Evolutionary conservation across 2,113 vertebrate species (phyloP).

Genomic region (Hymenochirus boettgeri): DNA sequence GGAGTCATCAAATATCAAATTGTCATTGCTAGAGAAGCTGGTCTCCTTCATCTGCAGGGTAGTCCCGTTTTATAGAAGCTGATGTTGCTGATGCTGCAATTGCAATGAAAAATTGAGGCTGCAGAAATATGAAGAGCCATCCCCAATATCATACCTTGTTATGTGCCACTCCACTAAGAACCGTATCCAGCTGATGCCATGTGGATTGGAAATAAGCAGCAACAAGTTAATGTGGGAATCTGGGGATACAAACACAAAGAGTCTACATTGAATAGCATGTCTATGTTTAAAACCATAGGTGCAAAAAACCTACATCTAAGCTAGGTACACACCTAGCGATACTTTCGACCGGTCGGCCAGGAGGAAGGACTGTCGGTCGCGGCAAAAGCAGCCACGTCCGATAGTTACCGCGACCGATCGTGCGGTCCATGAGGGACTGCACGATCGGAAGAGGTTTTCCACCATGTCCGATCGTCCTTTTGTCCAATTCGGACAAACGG

Average conservation of each 20-base stretch:
- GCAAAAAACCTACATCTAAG: too few relatives aligned
- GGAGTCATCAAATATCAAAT: conserved; percentile 95
- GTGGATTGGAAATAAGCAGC: conserved; percentile 64
- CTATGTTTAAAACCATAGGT: too few relatives aligned
- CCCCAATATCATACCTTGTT: conserved; percentile 69
- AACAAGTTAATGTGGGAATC: conserved; percentile 1
- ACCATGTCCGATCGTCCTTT: too few relatives aligned
- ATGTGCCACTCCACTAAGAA: conserved; percentile 59
- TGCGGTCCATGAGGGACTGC: too few relatives aligned
- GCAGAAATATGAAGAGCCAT: conserved; percentile 85
- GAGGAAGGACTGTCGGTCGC: too few relatives aligned
- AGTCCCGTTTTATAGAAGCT: conserved; percentile 83
- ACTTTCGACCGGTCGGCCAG: too few relatives aligned
- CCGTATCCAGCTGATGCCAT: conserved; percentile 67
- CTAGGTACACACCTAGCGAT: too few relatives aligned
- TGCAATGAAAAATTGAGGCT: conserved; percentile 77
- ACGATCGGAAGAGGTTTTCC: too few relatives aligned
- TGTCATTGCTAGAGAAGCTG: conserved; percentile 81
- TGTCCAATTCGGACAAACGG: too few relatives aligned
- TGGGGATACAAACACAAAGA: background rate
- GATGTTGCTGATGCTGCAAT: conserved; percentile 70
- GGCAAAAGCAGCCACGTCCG: too few relatives aligned
- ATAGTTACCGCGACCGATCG: too few relatives aligned
- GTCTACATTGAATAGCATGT: too few relatives aligned
- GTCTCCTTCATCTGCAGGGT: conserved; percentile 86